Conservation (phyloP, 2,797 vertebrate genomes). For the Phataginus tricuspis region DNA sequence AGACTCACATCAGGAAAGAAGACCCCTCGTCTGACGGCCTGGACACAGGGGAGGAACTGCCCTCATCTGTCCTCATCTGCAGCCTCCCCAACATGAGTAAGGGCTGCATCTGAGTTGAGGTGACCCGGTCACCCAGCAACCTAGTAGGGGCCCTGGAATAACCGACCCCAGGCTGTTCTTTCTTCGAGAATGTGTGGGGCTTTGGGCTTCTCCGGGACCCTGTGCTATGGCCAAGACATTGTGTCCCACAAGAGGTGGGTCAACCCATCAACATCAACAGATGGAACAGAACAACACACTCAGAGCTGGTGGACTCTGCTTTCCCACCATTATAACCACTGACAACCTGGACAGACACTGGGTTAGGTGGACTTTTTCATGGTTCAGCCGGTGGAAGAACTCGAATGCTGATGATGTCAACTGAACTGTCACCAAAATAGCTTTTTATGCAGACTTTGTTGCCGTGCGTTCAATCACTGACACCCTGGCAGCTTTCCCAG, state of each 20-base stretch:
- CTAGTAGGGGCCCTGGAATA: neutral
- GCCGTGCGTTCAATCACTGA: neutral
- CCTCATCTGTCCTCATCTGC: neutral
- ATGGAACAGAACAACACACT: neutral
- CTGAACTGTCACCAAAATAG: neutral
- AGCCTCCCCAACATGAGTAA: fast-evolving
- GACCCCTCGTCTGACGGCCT: fast-evolving
- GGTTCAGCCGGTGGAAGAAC: neutral
- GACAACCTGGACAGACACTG: neutral
- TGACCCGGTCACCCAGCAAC: neutral
- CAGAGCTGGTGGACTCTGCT: neutral
- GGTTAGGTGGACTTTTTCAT: neutral
- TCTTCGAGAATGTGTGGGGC: neutral
- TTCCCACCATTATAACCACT: too few relatives aligned
- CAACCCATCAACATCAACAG: too few relatives aligned
- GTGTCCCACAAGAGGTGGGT: too few relatives aligned
- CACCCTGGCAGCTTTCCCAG: neutral
- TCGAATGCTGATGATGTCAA: neutral
- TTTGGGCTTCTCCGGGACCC: neutral
- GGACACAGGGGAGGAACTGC: neutral
- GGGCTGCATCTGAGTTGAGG: neutral
- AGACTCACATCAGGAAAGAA: neutral
- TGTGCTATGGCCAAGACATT: neutral
- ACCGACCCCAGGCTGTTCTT: neutral
- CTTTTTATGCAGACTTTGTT: neutral